These are phyloP conservation scores for Potamarius usumacintae DNA, from an alignment of 2,113 vertebrate genomes.

Conservation along the genomic window DNA sequence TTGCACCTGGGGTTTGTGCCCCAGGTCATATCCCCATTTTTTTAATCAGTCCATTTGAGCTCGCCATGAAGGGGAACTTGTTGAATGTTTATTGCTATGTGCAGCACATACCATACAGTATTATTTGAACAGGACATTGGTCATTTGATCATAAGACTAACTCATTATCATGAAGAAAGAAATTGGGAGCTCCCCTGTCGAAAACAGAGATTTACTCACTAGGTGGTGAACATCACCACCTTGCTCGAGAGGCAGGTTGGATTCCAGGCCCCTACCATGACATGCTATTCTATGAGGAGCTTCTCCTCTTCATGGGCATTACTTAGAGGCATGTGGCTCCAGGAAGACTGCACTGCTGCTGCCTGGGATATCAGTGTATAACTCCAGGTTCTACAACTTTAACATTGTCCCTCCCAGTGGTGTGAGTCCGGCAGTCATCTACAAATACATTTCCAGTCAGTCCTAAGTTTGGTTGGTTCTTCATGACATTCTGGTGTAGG, in stretches of 20 bases:
- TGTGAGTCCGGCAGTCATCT: not conserved
- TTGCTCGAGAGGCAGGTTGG: not conserved
- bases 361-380: not conserved
- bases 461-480: not conserved
- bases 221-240: not conserved
- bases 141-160: not conserved
- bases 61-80: too few species aligned
- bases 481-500: not conserved
- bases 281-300: not conserved
- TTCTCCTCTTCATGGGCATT: too few species aligned
- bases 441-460: not conserved
- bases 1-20: not conserved
- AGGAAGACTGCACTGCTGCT: not conserved
- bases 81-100: not conserved
- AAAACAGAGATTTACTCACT: not conserved
- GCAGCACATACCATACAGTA: not conserved
- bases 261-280: not conserved
- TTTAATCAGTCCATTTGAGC: not conserved
- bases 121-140: not conserved
- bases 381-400: not conserved
- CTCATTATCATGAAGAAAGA: not conserved
- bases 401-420: not conserved
- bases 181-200: not conserved
- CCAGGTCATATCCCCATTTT: not conserved
- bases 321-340: too few species aligned